Conservation (phyloP, 1,140 invertebrate species). For the Drosophila pallidifrons region DNA sequence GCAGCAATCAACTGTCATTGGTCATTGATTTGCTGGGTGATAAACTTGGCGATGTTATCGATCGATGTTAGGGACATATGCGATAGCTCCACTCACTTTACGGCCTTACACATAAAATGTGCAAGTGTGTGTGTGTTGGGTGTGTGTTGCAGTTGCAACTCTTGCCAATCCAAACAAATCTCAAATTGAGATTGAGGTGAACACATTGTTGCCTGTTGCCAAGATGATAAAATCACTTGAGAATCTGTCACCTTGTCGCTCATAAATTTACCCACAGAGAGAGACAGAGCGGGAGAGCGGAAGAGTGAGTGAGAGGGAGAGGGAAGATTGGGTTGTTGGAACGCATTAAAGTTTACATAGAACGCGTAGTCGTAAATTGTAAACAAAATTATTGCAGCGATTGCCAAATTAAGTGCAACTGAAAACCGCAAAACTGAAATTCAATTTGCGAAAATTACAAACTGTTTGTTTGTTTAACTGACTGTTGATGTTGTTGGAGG, state of each 20-base stretch:
- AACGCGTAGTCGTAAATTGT: constrained; percentile 69
- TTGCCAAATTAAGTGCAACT: constrained; percentile 79
- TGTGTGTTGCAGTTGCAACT: constrained; percentile 16
- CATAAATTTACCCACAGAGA: constrained; percentile 71
- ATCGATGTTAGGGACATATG: constrained; percentile 35
- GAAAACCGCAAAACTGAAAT: constrained; percentile 66
- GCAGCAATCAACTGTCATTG: constrained; percentile 21
- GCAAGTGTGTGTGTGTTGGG: neutral
- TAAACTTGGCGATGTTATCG: constrained; percentile 16
- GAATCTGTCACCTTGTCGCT: constrained; percentile 79
- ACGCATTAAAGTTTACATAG: constrained; percentile 66
- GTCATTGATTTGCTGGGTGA: constrained; percentile 5
- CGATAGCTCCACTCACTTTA: constrained; percentile 50
- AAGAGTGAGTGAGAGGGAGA: neutral
- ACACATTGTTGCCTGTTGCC: constrained; percentile 72
- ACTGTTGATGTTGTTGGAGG: constrained; percentile 22
- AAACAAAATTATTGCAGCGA: constrained; percentile 82
- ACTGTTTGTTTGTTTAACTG: constrained; percentile 73
- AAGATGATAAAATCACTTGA: constrained; percentile 79
- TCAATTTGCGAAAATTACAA: constrained; percentile 70
- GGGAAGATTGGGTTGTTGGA: constrained; percentile 37
- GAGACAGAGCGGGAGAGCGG: constrained; percentile 2
- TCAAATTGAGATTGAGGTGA: constrained; percentile 25
- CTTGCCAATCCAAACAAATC: constrained; percentile 58
- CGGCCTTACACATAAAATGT: constrained; percentile 33